Evolutionary conservation across 2,113 vertebrate genomes (phyloP).

Genomic region (Lota lota): DNA sequence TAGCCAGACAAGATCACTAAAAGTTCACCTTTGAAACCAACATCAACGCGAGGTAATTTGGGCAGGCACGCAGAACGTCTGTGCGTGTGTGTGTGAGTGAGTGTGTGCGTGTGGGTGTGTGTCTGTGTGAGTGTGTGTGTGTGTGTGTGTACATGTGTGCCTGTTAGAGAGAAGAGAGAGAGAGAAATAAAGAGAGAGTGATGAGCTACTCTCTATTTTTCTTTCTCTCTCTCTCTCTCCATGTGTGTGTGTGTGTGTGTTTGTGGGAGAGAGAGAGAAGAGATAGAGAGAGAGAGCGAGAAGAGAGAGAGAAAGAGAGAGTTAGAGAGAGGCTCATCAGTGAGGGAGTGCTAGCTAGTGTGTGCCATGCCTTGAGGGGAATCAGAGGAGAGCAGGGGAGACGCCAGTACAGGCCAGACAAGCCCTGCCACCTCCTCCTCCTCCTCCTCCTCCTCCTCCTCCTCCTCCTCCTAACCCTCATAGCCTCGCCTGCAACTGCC

Average conservation of each 20-base stretch:
- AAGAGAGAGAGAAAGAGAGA: slow-evolving; percentile 6
- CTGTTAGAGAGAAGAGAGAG: slow-evolving; percentile 1
- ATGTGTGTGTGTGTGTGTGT: neutral
- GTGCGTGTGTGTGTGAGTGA: slow-evolving; percentile 4
- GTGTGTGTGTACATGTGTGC: slow-evolving; percentile 5
- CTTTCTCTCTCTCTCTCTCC: too few relatives aligned
- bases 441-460: slow-evolving; percentile 32
- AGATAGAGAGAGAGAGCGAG: slow-evolving; percentile 3
- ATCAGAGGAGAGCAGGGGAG: slow-evolving; percentile 60
- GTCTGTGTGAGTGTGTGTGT: slow-evolving; percentile 1
- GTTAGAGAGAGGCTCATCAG: slow-evolving; percentile 44
- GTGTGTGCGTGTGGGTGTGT: slow-evolving; percentile 16
- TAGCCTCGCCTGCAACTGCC: slow-evolving; percentile 64
- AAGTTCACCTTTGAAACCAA: slow-evolving; percentile 73
- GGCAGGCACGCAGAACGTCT: slow-evolving; percentile 55
- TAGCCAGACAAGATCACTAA: slow-evolving; percentile 69
- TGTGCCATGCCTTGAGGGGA: slow-evolving; percentile 67
- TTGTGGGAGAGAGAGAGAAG: neutral
- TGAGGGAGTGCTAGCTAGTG: slow-evolving; percentile 56
- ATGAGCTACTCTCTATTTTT: too few relatives aligned
- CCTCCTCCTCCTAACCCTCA: slow-evolving; percentile 56
- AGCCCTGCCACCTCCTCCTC: slow-evolving; percentile 50
- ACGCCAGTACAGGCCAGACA: slow-evolving; percentile 70
- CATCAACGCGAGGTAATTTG: slow-evolving; percentile 70
- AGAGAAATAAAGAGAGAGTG: too few relatives aligned